phyloP scores from a whole-genome alignment of 2,797 vertebrate species.

The Semaprochilodus insignis region DNA sequence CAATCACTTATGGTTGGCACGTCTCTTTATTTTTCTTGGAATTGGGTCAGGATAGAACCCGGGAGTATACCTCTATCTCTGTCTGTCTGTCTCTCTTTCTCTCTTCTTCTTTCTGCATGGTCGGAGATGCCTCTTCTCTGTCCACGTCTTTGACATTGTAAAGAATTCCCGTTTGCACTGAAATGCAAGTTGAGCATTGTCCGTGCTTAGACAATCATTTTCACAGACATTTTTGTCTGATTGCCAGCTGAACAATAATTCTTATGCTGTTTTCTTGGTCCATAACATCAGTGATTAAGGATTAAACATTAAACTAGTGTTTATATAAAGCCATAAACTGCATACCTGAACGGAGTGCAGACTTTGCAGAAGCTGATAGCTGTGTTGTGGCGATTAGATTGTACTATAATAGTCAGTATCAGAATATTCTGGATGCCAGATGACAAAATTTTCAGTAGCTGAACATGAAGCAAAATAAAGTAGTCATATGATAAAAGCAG shows the following conservation, averaged over 20 bases:
- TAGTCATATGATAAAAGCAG: too few species aligned
- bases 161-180: slow-evolving; percentile 19
- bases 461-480: too few species aligned
- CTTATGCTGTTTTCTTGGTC: background rate
- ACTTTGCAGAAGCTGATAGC: background rate
- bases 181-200: slow-evolving; percentile 31
- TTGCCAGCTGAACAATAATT: background rate
- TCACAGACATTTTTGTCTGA: slow-evolving; percentile 29
- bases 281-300: background rate
- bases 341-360: background rate
- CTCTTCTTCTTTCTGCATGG: slow-evolving; percentile 22
- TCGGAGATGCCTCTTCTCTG: slow-evolving; percentile 33
- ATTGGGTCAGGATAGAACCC: slow-evolving; percentile 22
- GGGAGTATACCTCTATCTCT: background rate
- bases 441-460: background rate
- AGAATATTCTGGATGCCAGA: background rate
- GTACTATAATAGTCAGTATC: background rate
- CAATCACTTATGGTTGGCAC: slow-evolving; percentile 13
- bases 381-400: slow-evolving; percentile 6
- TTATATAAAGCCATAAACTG: background rate
- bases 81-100: background rate
- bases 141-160: slow-evolving; percentile 17
- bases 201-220: slow-evolving; percentile 46
- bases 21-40: slow-evolving; percentile 23
- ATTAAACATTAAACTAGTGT: slow-evolving; percentile 3